Percentiles rank a stretch among this genome's conserved stretches.
Conservation (phyloP, 1,140 invertebrate species). For the Antheraea mylitta region DNA sequence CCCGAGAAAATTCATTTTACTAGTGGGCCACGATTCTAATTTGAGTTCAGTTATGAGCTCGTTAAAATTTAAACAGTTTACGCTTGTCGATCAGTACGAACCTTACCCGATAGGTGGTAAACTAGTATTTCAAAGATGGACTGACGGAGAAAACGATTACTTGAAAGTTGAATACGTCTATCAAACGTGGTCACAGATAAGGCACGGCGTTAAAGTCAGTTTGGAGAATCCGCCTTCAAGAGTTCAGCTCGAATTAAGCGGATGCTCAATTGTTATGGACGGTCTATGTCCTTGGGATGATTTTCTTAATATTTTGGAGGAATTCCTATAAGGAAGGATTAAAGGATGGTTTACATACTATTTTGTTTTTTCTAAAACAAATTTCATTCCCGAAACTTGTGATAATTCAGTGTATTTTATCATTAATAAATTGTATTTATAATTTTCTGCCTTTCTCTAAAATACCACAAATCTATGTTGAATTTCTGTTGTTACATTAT, state of each 20-base stretch:
- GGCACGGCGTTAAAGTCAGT: slow-evolving; percentile 30
- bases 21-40: slow-evolving; percentile 52
- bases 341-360: too few relatives aligned
- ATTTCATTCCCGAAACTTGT: too few relatives aligned
- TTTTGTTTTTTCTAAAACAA: too few relatives aligned
- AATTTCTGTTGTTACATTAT: too few relatives aligned
- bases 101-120: slow-evolving; percentile 61
- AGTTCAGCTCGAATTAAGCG: slow-evolving; percentile 41
- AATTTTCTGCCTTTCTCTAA: too few relatives aligned
- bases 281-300: slow-evolving; percentile 56
- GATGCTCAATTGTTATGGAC: slow-evolving; percentile 40
- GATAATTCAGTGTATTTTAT: too few relatives aligned
- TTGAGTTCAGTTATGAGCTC: slow-evolving; percentile 33
- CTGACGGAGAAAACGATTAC: slow-evolving; percentile 34
- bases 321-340: background rate
- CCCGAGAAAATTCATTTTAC: slow-evolving; percentile 34
- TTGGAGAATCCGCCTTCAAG: slow-evolving; percentile 41
- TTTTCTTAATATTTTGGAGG: slow-evolving; percentile 34
- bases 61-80: slow-evolving; percentile 40
- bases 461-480: too few relatives aligned
- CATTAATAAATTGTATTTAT: too few relatives aligned
- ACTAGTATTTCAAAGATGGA: slow-evolving; percentile 64
- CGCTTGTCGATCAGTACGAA: slow-evolving; percentile 41
- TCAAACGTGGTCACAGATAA: slow-evolving; percentile 47
- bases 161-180: slow-evolving; percentile 63